Evolutionary conservation across 2,113 vertebrate species (phyloP).

Genomic region (Zingel zingel): DNA sequence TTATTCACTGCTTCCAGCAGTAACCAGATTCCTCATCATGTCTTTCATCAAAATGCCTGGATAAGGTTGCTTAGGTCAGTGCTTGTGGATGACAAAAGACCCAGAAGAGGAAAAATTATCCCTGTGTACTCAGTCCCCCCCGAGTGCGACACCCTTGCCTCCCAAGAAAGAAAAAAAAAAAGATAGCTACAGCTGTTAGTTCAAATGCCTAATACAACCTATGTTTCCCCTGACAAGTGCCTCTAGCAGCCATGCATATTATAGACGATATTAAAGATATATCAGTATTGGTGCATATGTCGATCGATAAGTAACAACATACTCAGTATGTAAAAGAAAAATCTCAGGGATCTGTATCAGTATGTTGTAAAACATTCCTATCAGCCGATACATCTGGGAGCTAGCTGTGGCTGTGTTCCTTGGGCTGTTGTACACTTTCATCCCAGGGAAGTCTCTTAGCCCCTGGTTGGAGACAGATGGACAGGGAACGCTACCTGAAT

Average conservation of each 20-base stretch:
- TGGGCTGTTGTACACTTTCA: too few relatives aligned
- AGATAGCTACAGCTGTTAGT: background rate
- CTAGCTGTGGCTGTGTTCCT: too few relatives aligned
- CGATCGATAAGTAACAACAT: background rate
- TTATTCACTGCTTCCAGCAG: background rate
- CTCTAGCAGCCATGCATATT: background rate
- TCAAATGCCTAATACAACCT: background rate
- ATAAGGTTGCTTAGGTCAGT: background rate
- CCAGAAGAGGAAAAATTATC: background rate
- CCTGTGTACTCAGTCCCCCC: too few relatives aligned
- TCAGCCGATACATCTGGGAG: too few relatives aligned
- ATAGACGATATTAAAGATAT: background rate
- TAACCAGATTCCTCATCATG: background rate
- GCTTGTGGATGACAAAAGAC: background rate
- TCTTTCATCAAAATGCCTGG: background rate
- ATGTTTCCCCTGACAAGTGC: background rate
- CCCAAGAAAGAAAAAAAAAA: background rate
- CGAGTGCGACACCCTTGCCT: too few relatives aligned
- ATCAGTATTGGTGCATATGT: background rate
- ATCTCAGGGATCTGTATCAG: too few relatives aligned
- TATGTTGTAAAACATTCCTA: too few relatives aligned
- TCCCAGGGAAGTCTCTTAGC: too few relatives aligned
- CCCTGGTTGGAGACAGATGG: too few relatives aligned
- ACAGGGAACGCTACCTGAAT: too few relatives aligned
- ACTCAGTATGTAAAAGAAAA: background rate